Base-by-base conservation (phyloP, 2,888 invertebrate species). In the Acanthosepion esculentum region DNA sequence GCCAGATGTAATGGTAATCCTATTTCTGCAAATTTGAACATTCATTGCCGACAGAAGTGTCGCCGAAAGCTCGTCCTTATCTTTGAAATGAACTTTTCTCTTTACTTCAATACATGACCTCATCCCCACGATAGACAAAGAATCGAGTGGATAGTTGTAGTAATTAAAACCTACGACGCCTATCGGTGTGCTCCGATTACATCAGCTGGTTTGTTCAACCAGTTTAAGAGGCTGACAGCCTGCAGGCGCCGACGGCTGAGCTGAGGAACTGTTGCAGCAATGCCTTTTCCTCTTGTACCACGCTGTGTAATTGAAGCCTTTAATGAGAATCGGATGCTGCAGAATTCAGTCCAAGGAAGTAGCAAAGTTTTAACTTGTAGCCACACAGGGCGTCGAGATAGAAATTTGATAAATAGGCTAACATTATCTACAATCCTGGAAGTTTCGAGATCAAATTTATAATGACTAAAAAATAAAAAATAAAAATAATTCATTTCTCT, bases 341-440 rank as follows among this genome's bases (percentile, higher is more conserved):
- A 78, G 12, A 78, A 78, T n/a, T 78, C 78, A n/a, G 78, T 78
- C n/a, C 78, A 18, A 33, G 78, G 18, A 78, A 78, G 18, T n/a
- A n/a, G 18, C 33, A n/a, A 78, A 78, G 33, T 78, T 78, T 33
- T n/a, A 78, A 78, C 78, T n/a, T 78, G 78, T 33, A 78, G 78
- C 78, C 78, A 78, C 78, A 78, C 78, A 78, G n/a, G 78, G 78
- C 33, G 78, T 78, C 78, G n/a, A n/a, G 78, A 78, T 78, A 78
- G 78, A n/a, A 78, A 33, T 12, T 15, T 78, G n/a, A 78, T 78
- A 33, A n/a, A 33, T 33, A 78, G 12, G 15, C 78, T 78, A 5
- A 12, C 78, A n/a, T n/a, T 10, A 29, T n/a, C n/a, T 10, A 12
- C 33, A 78, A 78, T 12, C 23, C 78, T 78, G n/a, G 15, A 33